A percentile compares a stretch with the other conserved stretches of the same genome.
phyloP scores from a whole-genome alignment of 2,113 vertebrate genomes.

The Astatoreochromis straeleni region DNA sequence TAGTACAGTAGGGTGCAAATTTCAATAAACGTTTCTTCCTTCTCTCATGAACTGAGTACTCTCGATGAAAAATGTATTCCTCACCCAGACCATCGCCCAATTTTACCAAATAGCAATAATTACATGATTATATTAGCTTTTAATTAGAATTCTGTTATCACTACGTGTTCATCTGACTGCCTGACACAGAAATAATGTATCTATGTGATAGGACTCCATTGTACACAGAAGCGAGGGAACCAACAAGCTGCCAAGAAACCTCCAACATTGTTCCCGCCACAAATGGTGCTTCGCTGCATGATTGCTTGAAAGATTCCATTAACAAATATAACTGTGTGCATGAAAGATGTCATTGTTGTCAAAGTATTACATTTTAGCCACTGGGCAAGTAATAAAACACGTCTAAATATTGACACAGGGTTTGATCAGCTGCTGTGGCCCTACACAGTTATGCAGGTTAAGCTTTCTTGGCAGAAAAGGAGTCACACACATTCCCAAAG shows the following conservation, averaged over 20 bases:
- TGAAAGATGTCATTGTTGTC: constrained; percentile 40
- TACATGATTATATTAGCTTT: not conserved
- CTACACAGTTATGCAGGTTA: constrained; percentile 37
- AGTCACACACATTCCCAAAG: not conserved
- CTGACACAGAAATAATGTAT: not conserved
- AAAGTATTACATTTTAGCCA: constrained; percentile 57
- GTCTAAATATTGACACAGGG: constrained; percentile 47
- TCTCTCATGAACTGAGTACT: not conserved
- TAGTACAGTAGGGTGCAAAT: not conserved
- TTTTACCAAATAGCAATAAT: not conserved
- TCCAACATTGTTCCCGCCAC: not conserved
- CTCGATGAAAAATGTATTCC: not conserved
- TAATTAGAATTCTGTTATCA: not conserved
- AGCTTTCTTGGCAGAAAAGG: constrained; percentile 28
- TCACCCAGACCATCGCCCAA: not conserved
- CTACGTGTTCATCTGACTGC: not conserved
- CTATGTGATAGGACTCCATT: not conserved
- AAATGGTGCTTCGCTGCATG: constrained; percentile 8
- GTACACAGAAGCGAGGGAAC: not conserved
- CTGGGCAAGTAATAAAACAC: constrained; percentile 50
- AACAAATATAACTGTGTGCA: constrained; percentile 33
- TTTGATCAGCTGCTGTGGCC: constrained; percentile 49
- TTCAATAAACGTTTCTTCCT: not conserved
- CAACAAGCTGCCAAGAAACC: constrained; percentile 13
- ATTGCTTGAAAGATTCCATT: constrained; percentile 17